Conservation (phyloP, 2,888 invertebrate genomes). For the Hoplodrina ambigua region DNA sequence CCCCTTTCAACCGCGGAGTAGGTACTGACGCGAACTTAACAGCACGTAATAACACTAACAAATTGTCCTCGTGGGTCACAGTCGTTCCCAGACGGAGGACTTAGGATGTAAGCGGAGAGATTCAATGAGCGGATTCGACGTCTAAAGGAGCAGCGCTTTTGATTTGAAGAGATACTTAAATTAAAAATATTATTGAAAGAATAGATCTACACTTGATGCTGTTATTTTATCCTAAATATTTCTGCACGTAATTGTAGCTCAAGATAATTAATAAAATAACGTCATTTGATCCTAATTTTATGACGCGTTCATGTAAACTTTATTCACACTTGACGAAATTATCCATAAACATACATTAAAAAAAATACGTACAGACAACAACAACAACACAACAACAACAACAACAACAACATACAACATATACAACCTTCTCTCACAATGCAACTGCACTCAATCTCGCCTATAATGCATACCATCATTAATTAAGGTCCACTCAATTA, state of each 20-base stretch:
- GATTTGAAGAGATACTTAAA: neutral
- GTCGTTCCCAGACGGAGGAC: conserved; percentile 78
- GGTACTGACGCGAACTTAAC: conserved; percentile 85
- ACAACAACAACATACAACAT: too few relatives aligned
- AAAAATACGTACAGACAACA: too few relatives aligned
- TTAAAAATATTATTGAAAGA: neutral
- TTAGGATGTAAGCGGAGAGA: conserved; percentile 78
- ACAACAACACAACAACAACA: too few relatives aligned
- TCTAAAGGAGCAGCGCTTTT: conserved; percentile 12
- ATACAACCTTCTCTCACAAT: too few relatives aligned
- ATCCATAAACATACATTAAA: too few relatives aligned
- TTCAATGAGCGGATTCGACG: conserved; percentile 64
- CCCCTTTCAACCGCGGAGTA: conserved; percentile 80
- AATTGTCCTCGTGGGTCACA: conserved; percentile 86
- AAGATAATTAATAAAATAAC: too few relatives aligned
- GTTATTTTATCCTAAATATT: neutral
- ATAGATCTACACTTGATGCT: neutral
- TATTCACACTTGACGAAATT: too few relatives aligned
- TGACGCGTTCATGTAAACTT: too few relatives aligned
- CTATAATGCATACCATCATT: conserved; percentile 59
- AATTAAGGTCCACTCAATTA: conserved; percentile 68
- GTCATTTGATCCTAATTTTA: too few relatives aligned
- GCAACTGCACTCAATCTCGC: conserved; percentile 47
- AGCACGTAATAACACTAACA: conserved; percentile 85
- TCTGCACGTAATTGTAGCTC: too few relatives aligned